Evolutionary conservation across 2,797 vertebrate species (phyloP).

Genomic region (Danio tinwini): DNA sequence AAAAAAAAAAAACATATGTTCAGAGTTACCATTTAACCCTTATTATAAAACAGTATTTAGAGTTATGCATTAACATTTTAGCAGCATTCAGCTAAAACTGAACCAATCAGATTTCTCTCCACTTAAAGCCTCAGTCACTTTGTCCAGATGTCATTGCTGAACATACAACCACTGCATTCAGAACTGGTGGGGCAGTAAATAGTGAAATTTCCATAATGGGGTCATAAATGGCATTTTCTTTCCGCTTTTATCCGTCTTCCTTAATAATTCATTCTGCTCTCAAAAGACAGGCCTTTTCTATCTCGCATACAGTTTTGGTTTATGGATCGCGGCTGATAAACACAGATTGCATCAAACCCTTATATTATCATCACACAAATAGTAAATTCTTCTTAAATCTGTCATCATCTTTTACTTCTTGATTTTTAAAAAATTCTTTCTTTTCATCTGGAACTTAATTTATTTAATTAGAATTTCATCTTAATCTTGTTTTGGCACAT

Average conservation of each 20-base stretch:
- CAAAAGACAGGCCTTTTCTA: conserved; percentile 25
- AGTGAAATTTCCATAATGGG: conserved; percentile 83
- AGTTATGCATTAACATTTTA: background rate
- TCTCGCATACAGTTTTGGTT: conserved; percentile 20
- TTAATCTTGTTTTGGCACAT: background rate
- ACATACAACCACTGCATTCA: conserved; percentile 66
- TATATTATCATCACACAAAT: conserved; percentile 24
- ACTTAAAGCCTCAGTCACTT: conserved; percentile 20
- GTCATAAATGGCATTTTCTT: conserved; percentile 81
- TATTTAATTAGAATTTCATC: conserved; percentile 13
- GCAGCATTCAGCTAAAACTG: background rate
- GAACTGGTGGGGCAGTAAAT: conserved; percentile 76
- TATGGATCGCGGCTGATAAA: conserved; percentile 46
- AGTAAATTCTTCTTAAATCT: conserved; percentile 1
- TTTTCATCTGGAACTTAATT: background rate
- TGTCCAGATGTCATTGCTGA: conserved; percentile 19
- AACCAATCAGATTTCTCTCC: background rate
- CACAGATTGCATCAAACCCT: conserved; percentile 17
- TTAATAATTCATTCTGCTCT: conserved; percentile 50
- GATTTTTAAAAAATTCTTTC: background rate
- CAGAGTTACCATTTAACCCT: no score
- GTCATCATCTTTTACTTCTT: background rate
- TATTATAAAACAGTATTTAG: no score
- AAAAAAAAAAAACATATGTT: no score
- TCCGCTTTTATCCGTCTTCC: conserved; percentile 60